Percentiles rank a stretch among this genome's conserved stretches.
Evolutionary conservation across 2,113 vertebrate species (phyloP).

Genomic region (Malaclemys terrapin): DNA sequence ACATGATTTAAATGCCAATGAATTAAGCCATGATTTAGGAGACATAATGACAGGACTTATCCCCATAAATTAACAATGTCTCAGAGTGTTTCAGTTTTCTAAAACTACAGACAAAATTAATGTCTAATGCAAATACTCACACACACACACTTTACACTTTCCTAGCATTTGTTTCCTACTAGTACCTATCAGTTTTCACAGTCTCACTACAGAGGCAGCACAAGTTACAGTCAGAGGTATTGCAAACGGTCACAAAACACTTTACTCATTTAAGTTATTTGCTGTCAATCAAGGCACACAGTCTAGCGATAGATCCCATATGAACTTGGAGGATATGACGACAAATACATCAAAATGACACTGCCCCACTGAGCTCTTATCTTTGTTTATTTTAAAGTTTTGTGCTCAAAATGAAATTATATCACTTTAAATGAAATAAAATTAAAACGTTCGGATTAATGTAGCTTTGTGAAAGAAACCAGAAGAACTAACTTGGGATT

Average conservation of each 20-base stretch:
- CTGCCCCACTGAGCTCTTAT: neutral
- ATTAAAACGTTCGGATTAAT: fast-evolving
- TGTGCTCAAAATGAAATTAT: neutral
- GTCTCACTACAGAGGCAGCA: neutral
- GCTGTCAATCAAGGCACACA: fast-evolving
- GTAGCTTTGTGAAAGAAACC: neutral
- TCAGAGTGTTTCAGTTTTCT: neutral
- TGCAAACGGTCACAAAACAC: fast-evolving
- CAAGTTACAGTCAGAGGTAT: fast-evolving
- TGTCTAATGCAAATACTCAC: neutral
- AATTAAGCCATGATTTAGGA: constrained; percentile 32
- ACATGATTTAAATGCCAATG: constrained; percentile 27
- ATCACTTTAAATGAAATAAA: neutral
- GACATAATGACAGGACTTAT: constrained; percentile 18
- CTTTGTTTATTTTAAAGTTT: neutral
- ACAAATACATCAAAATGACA: neutral
- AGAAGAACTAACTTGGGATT: neutral
- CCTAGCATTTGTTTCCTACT: neutral
- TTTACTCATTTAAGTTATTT: neutral
- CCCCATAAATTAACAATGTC: constrained; percentile 25
- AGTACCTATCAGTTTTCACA: neutral
- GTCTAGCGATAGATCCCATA: fast-evolving
- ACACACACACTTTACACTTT: neutral
- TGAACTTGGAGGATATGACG: neutral
- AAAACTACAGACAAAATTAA: neutral